Conservation (phyloP, 2,113 vertebrate genomes). For the Cichladusa arquata region DNA sequence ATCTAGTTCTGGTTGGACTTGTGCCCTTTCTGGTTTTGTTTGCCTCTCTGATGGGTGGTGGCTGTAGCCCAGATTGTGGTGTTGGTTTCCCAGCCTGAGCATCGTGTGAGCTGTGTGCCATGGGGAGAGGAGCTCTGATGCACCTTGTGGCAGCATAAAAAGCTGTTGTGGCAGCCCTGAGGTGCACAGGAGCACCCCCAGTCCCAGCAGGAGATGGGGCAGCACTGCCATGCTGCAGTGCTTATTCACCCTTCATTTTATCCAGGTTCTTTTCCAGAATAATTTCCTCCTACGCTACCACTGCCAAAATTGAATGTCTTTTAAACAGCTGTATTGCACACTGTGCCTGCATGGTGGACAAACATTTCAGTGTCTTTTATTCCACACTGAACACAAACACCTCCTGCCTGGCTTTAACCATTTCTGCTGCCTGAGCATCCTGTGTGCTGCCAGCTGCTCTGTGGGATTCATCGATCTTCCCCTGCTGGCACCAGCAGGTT, state of each 20-base stretch:
- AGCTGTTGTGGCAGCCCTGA: not conserved
- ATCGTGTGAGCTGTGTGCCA: accelerated
- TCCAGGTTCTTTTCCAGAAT: not conserved
- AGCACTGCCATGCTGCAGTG: not conserved
- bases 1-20: not conserved
- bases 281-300: not conserved
- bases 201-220: not conserved
- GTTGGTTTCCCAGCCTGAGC: not conserved
- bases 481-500: not conserved
- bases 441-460: not conserved
- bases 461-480: accelerated
- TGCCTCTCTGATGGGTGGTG: accelerated
- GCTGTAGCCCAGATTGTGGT: accelerated
- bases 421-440: not conserved
- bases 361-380: not conserved
- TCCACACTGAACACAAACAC: not conserved
- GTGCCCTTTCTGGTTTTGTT: not conserved
- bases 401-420: not conserved
- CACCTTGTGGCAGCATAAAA: accelerated
- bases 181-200: not conserved
- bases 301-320: not conserved
- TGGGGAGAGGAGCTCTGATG: accelerated
- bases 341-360: not conserved
- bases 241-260: not conserved
- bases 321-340: not conserved